Percentiles rank a stretch among this genome's conserved stretches.
These are phyloP conservation scores for Arrhopalites spinosus DNA, from an alignment of 2,888 invertebrate species.

Conservation along the genomic window DNA sequence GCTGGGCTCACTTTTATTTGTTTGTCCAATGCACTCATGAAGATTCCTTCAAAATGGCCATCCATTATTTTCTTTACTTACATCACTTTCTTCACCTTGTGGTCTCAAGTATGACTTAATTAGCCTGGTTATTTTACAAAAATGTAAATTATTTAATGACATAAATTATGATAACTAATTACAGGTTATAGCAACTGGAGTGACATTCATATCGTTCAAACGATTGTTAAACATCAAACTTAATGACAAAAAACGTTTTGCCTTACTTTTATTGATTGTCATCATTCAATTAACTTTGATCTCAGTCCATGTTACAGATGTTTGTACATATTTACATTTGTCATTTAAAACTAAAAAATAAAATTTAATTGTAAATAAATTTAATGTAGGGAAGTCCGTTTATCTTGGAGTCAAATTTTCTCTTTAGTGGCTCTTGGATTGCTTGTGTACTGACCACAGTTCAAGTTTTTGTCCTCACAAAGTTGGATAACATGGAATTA, in stretches of 20 bases:
- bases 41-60: slow-evolving; percentile 10
- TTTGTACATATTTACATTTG: background rate
- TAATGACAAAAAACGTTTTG: background rate
- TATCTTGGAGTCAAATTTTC: slow-evolving; percentile 34
- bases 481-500: slow-evolving; percentile 35
- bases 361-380: background rate
- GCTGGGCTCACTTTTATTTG: background rate
- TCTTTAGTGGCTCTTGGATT: slow-evolving; percentile 43
- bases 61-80: slow-evolving; percentile 14
- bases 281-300: slow-evolving; percentile 23
- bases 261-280: background rate
- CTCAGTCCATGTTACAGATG: background rate
- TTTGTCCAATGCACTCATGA: slow-evolving; percentile 19
- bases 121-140: background rate
- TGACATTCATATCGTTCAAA: background rate
- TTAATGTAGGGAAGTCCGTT: slow-evolving; percentile 27
- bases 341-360: background rate
- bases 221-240: background rate
- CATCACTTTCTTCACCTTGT: slow-evolving; percentile 1
- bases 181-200: slow-evolving; percentile 5
- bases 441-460: slow-evolving; percentile 34
- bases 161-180: background rate
- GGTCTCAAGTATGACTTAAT: slow-evolving; percentile 13
- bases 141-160: background rate
- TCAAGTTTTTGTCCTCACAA: slow-evolving; percentile 38